phyloP scores from a whole-genome alignment of 2,888 invertebrate genomes.

The Epistrophe grossulariae region DNA sequence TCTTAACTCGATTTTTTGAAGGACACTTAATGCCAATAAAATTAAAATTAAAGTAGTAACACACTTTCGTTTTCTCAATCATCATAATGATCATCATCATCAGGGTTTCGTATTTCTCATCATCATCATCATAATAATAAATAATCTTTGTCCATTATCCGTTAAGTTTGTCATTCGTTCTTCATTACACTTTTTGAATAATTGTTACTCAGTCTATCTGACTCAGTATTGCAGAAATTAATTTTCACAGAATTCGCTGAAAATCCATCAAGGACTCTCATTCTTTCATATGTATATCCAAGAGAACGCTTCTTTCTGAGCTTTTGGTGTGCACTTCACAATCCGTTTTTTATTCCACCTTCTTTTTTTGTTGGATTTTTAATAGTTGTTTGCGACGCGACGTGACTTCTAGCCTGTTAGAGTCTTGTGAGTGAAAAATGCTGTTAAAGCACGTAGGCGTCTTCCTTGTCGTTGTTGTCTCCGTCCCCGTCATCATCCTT shows the following conservation, averaged over 20 bases:
- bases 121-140: neutral
- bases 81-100: no score
- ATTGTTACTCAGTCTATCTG: neutral
- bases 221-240: neutral
- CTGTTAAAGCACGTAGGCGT: neutral
- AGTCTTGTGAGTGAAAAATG: neutral
- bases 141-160: constrained; percentile 1
- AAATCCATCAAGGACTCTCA: neutral
- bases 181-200: neutral
- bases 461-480: neutral
- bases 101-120: neutral
- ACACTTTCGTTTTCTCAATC: neutral
- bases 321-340: neutral
- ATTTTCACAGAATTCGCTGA: neutral
- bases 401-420: neutral
- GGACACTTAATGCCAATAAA: neutral
- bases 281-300: neutral
- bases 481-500: neutral
- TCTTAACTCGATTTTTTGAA: no score
- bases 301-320: neutral
- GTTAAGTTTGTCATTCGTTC: neutral
- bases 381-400: neutral
- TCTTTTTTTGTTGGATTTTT: neutral
- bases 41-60: neutral
- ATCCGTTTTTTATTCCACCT: neutral